Conservation (phyloP, 2,113 vertebrate genomes). For the Panthera tigris region DNA sequence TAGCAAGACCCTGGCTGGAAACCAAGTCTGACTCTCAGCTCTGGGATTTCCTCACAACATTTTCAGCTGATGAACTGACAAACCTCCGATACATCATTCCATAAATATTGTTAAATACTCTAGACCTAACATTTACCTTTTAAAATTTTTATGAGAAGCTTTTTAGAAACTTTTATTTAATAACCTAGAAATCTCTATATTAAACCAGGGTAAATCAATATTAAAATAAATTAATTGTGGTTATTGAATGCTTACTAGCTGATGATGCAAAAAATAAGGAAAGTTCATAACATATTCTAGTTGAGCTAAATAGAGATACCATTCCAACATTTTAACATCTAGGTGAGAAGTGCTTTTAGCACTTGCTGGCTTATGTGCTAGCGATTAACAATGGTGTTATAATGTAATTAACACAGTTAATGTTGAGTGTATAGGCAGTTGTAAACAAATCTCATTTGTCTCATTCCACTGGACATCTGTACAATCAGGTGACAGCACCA, state of each 20-base stretch:
- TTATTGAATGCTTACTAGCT: conserved; percentile 33
- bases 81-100: not conserved
- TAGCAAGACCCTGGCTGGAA: not conserved
- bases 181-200: not conserved
- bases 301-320: not conserved
- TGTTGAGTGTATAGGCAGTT: not conserved
- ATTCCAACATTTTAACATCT: not conserved
- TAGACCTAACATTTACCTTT: not conserved
- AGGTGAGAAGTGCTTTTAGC: conserved; percentile 10
- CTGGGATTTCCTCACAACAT: not conserved
- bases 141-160: not conserved
- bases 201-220: not conserved
- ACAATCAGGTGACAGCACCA: not conserved
- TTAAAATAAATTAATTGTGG: not conserved
- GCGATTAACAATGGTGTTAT: not conserved
- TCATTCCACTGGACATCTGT: not conserved
- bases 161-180: not conserved
- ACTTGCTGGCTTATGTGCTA: not conserved
- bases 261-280: not conserved
- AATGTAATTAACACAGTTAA: conserved; percentile 2
- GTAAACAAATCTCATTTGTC: not conserved
- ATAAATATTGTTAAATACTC: conserved; percentile 3
- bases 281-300: not conserved
- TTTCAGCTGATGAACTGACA: conserved; percentile 30
- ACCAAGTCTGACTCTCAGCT: not conserved